Base-by-base conservation (phyloP, 2,888 invertebrate species). In the Agriotes lineatus region DNA sequence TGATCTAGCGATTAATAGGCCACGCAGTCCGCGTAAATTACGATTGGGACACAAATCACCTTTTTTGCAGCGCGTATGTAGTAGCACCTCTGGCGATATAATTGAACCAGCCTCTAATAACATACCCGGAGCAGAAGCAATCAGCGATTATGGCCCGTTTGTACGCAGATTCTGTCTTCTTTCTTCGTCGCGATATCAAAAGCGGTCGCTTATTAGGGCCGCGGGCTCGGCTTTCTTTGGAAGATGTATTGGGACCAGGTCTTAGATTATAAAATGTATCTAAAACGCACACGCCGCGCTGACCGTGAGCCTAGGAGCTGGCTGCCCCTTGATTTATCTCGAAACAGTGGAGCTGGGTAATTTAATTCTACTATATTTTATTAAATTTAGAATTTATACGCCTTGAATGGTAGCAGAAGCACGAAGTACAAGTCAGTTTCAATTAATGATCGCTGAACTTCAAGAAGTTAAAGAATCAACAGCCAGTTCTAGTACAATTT, bases 61-160 rank as follows among this genome's bases (percentile, higher is more conserved):
- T 73, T 71, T 71, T 65, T 73, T 69, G 69, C 69, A 69, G 69
- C 65, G 71, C 61, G 66, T 67, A 67, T 68, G 72, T 64, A 72
- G 68, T 69, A 66, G 58, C 67, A 71, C 70, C 72, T 72, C 63
- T 50, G 73, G 72, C 65, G 35, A 68, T 70, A 68, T 70, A 71
- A 71, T 72, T 70, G 69, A 71, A 69, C 63, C 60, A 54, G 33
- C 50, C 35, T 61, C 19, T 61, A 50, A 50, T 61, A 61, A 50
- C 35, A 48, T 48, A 44, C n/a, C 44, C 14, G 20, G 18, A 16
- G 52, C 18, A 9, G 52, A 33, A 52, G 33, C 33, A 52, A 52
- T 52, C 52, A 52, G 18, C 12, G 52, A 52, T 52, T 52, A 52
- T 33, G 33, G 52, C 52, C 35, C 18, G 33, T 33, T 25, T 12